Percentiles rank a stretch among this genome's conserved stretches.
These are phyloP conservation scores for Poeciliopsis retropinna DNA, from an alignment of 2,113 vertebrate species.

Conservation along the genomic window DNA sequence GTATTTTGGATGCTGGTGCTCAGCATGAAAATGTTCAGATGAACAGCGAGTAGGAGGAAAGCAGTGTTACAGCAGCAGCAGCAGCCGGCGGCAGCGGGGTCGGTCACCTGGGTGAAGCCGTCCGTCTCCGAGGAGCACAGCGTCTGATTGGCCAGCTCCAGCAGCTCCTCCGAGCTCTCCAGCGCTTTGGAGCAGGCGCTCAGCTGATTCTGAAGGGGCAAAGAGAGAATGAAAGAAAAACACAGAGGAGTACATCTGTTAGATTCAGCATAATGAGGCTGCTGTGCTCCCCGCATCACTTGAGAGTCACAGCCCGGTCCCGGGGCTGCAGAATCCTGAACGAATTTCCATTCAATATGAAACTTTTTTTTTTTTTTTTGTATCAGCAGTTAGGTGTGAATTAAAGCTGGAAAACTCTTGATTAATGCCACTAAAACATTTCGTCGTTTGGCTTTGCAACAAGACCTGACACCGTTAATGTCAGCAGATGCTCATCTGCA, in stretches of 20 bases:
- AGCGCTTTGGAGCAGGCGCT: constrained; percentile 89
- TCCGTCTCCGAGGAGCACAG: constrained; percentile 84
- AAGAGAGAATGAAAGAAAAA: constrained; percentile 1
- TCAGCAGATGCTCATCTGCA: background rate
- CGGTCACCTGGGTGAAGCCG: constrained; percentile 86
- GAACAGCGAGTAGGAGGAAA: constrained; percentile 12
- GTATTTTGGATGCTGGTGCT: constrained; percentile 10
- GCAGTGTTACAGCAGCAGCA: background rate
- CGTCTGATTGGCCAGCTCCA: constrained; percentile 93
- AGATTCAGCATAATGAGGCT: constrained; percentile 35
- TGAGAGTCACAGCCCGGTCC: constrained; percentile 62
- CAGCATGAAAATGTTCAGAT: background rate
- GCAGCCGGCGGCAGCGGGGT: background rate
- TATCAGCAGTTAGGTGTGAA: background rate
- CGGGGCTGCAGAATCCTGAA: constrained; percentile 23
- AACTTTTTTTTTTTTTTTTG: background rate
- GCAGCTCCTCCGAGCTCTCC: constrained; percentile 95
- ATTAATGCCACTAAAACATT: background rate
- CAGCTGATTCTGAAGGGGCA: constrained; percentile 86
- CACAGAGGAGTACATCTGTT: constrained; percentile 5
- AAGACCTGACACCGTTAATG: background rate
- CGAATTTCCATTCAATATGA: background rate
- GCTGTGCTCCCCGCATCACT: constrained; percentile 57
- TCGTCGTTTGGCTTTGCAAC: background rate
- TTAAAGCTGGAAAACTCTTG: background rate